phyloP scores from a whole-genome alignment of 2,113 vertebrate species.

The Hemiprocne comata region DNA sequence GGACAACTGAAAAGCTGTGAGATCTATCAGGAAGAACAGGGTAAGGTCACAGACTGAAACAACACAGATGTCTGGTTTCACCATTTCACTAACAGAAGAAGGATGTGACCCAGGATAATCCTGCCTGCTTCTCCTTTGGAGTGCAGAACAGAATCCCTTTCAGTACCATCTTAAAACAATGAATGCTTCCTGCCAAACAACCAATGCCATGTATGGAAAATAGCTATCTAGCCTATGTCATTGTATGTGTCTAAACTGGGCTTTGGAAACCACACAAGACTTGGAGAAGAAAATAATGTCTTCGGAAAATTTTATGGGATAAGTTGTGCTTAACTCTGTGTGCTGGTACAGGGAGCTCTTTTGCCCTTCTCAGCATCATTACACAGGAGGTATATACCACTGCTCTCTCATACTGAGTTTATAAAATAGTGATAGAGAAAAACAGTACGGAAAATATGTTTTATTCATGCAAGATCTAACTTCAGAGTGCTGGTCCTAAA shows the following conservation, averaged over 20 bases:
- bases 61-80: conserved; percentile 51
- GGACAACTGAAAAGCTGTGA: conserved; percentile 27
- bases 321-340: background rate
- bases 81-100: conserved; percentile 39
- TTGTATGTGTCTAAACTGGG: conserved; percentile 51
- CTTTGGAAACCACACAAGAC: conserved; percentile 8
- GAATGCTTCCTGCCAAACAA: conserved; percentile 20
- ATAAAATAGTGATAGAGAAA: background rate
- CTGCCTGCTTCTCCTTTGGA: conserved; percentile 1
- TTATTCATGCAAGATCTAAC: conserved; percentile 23
- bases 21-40: conserved; percentile 1
- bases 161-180: conserved; percentile 10
- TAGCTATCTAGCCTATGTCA: conserved; percentile 53
- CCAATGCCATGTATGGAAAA: conserved; percentile 53
- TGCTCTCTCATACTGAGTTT: background rate
- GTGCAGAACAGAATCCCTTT: conserved; percentile 14
- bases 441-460: background rate
- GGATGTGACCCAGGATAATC: conserved; percentile 58
- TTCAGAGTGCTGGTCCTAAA: conserved; percentile 4
- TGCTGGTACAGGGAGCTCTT: background rate
- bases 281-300: conserved; percentile 18
- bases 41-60: conserved; percentile 42
- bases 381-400: background rate
- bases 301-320: background rate
- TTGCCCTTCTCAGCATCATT: background rate